Conservation (phyloP, 2,113 vertebrate genomes). For the Protomyctophum bolini region DNA sequence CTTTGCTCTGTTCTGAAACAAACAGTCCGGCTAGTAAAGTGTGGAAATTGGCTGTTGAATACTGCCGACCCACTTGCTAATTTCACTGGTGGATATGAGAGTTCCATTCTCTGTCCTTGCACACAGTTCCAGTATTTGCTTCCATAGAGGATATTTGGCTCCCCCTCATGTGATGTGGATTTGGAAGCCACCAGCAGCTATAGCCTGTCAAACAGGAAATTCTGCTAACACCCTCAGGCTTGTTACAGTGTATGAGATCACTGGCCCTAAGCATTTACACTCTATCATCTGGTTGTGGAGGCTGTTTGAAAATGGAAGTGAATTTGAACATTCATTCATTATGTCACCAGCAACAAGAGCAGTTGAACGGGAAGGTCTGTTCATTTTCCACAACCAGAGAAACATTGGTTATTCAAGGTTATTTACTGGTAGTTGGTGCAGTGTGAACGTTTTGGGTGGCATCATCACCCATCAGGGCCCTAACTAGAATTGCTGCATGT, state of each 20-base stretch:
- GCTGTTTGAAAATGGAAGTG: too few species aligned
- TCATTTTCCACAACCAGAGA: neutral
- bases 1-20: conserved; percentile 36
- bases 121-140: conserved; percentile 42
- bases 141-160: conserved; percentile 44
- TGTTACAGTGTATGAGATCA: neutral
- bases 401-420: neutral
- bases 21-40: conserved; percentile 13
- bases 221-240: conserved; percentile 16
- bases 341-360: too few species aligned
- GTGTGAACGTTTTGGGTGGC: neutral
- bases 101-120: conserved; percentile 41
- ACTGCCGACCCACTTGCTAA: conserved; percentile 7
- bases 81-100: conserved; percentile 12
- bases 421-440: neutral
- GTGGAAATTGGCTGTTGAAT: conserved; percentile 19
- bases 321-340: too few species aligned
- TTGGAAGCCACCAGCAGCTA: conserved; percentile 31
- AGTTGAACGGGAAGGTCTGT: neutral
- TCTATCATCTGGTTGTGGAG: too few species aligned
- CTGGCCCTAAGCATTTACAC: neutral
- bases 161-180: conserved; percentile 45
- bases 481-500: conserved; percentile 5
- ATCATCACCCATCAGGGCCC: neutral
- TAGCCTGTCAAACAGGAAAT: conserved; percentile 61